These are phyloP conservation scores for Argya squamiceps DNA, from an alignment of 2,797 vertebrate species.

Conservation along the genomic window DNA sequence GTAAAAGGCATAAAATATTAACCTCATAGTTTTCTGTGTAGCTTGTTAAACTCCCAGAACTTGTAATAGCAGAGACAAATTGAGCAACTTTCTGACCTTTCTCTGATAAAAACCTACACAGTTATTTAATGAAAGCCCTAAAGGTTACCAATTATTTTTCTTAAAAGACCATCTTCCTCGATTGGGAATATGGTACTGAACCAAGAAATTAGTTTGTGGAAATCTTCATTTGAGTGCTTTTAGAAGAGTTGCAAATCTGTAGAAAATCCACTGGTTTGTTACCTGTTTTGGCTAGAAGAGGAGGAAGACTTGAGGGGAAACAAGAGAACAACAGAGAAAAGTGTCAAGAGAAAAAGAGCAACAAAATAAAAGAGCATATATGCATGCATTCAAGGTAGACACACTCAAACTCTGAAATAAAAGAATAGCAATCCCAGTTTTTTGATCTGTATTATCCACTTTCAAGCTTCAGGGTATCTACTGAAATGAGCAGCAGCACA, in stretches of 20 bases:
- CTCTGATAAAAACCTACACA: neutral
- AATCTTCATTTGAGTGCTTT: neutral
- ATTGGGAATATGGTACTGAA: neutral
- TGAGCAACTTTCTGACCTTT: neutral
- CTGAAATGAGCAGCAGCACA: neutral
- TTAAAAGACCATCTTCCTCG: neutral
- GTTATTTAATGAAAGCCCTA: neutral
- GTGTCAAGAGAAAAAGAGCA: neutral
- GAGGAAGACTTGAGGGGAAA: neutral
- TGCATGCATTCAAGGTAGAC: neutral
- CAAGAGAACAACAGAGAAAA: neutral
- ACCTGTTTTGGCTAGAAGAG: neutral
- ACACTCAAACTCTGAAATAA: neutral
- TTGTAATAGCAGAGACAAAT: slow-evolving; percentile 2
- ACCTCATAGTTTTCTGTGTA: neutral
- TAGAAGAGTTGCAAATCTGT: neutral
- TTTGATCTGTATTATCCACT: neutral
- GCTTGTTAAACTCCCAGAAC: neutral
- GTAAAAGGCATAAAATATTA: slow-evolving; percentile 14
- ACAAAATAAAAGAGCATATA: neutral
- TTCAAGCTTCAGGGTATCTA: neutral
- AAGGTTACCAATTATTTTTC: slow-evolving; percentile 35
- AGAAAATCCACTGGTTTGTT: neutral
- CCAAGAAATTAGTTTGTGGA: neutral
- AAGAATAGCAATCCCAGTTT: neutral